Evolutionary conservation across 2,797 vertebrate species (phyloP).

Genomic region (Cyprinodon diabolis): DNA sequence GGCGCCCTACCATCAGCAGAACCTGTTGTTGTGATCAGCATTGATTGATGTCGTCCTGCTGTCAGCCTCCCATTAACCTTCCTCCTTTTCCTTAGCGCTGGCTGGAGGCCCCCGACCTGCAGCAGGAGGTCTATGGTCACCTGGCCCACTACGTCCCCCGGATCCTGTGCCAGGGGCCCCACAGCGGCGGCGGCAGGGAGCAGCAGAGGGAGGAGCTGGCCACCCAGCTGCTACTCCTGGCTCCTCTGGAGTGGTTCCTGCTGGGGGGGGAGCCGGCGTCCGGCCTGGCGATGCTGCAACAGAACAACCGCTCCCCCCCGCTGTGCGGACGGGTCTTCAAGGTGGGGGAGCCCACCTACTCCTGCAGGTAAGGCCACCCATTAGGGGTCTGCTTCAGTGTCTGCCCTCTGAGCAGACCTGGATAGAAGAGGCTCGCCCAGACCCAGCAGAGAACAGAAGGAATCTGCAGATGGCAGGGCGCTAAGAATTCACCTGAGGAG

Average conservation of each 20-base stretch:
- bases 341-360: constrained; percentile 96
- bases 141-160: constrained; percentile 90
- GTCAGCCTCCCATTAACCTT: no score
- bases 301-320: constrained; percentile 90
- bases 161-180: constrained; percentile 90
- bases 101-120: constrained; percentile 87
- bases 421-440: no score
- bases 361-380: constrained; percentile 87
- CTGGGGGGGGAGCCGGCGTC: constrained; percentile 89
- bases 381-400: no score
- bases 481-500: no score
- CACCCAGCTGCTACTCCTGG: constrained; percentile 88
- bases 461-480: no score
- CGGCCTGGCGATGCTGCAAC: constrained; percentile 89
- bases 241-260: constrained; percentile 94
- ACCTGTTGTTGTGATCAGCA: neutral
- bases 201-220: constrained; percentile 90
- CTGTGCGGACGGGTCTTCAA: constrained; percentile 97
- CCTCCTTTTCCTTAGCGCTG: constrained; percentile 82
- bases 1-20: neutral
- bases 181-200: constrained; percentile 79
- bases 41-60: neutral
- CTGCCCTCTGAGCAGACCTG: no score
- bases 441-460: no score
- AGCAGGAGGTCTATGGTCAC: constrained; percentile 89